Conservation (phyloP, 35 echinoderm and acorn worm genomes). For the Eucidaris tribuloides region DNA sequence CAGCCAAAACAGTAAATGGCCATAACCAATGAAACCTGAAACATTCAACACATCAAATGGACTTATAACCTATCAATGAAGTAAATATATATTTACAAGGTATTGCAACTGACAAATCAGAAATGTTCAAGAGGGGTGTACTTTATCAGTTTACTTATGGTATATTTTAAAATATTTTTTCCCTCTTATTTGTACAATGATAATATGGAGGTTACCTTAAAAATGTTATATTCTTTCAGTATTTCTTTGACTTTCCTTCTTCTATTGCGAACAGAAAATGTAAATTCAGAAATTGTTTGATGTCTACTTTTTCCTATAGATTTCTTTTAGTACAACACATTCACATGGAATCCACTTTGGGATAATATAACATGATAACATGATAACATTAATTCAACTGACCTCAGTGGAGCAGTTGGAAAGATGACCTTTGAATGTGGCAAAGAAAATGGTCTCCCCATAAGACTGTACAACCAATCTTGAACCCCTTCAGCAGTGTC, state of each 20-base stretch:
- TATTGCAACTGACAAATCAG: not conserved
- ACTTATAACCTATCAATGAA: no score
- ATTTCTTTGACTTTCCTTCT: not conserved
- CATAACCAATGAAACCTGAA: no score
- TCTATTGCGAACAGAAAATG: not conserved
- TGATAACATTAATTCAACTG: not conserved
- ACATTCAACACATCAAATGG: no score
- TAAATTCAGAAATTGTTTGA: not conserved
- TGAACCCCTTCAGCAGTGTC: constrained; percentile 32
- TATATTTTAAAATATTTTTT: no score
- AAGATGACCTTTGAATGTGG: constrained; percentile 42
- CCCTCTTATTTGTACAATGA: no score
- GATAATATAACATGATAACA: not conserved
- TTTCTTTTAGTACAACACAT: not conserved
- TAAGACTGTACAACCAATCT: constrained; percentile 16
- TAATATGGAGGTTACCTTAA: no score
- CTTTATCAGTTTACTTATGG: no score
- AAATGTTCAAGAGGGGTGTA: not conserved
- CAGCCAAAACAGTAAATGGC: no score
- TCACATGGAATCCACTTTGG: not conserved
- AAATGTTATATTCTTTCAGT: not conserved
- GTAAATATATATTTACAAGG: not conserved
- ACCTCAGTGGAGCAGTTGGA: constrained; percentile 48
- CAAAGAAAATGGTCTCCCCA: constrained; percentile 25
- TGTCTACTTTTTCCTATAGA: not conserved